These are phyloP conservation scores for Spodoptera picta DNA, from an alignment of 2,888 invertebrate genomes.

Conservation along the genomic window DNA sequence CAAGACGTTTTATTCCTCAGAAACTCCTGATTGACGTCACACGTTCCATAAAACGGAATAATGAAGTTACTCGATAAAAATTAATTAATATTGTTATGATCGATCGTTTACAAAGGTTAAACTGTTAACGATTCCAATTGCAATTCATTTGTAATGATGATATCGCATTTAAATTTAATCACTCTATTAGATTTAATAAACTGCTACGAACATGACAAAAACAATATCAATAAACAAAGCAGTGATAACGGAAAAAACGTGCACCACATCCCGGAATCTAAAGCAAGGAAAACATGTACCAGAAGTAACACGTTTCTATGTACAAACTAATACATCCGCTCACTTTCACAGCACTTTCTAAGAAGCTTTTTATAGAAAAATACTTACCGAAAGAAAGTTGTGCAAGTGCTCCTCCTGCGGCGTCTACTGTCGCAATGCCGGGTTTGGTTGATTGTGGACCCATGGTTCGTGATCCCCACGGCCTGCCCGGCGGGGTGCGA, in stretches of 20 bases:
- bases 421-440: slow-evolving; percentile 69
- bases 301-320: slow-evolving; percentile 18
- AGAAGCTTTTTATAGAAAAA: slow-evolving; percentile 58
- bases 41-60: background rate
- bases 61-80: background rate
- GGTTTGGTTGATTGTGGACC: slow-evolving; percentile 47
- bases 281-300: slow-evolving; percentile 12
- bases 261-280: background rate
- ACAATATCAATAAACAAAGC: background rate
- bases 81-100: too few species aligned
- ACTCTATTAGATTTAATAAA: background rate
- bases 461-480: slow-evolving; percentile 43
- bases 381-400: slow-evolving; percentile 76
- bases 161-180: too few species aligned
- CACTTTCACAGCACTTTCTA: slow-evolving; percentile 73
- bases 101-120: too few species aligned
- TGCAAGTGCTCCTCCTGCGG: slow-evolving; percentile 68
- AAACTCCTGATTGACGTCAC: background rate
- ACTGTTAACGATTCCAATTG: too few species aligned
- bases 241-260: background rate
- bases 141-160: too few species aligned
- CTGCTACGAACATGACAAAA: slow-evolving; percentile 3
- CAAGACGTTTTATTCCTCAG: background rate
- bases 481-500: slow-evolving; percentile 63
- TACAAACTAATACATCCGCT: slow-evolving; percentile 24